phyloP scores from a whole-genome alignment of 2,113 vertebrate genomes.

The Callorhinus ursinus region DNA sequence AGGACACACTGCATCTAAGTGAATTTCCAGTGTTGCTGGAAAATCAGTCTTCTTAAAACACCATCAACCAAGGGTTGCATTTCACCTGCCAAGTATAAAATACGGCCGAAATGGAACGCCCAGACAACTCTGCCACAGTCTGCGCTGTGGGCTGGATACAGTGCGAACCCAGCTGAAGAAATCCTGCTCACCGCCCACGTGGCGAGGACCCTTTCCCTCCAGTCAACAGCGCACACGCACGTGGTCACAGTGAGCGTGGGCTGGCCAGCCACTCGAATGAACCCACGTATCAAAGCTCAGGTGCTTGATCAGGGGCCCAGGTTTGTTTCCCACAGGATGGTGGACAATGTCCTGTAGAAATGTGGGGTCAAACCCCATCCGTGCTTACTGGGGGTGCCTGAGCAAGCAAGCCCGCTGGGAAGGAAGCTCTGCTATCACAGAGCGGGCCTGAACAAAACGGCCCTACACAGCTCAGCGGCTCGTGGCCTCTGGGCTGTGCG shows the following conservation, averaged over 20 bases:
- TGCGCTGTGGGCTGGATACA: not conserved
- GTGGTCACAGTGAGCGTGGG: not conserved
- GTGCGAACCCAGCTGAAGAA: not conserved
- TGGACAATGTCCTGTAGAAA: not conserved
- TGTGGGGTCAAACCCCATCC: not conserved
- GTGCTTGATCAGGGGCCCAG: not conserved
- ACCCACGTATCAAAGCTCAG: not conserved
- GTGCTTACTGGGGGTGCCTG: not conserved
- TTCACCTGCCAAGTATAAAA: too few relatives aligned
- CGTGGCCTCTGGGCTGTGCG: not conserved
- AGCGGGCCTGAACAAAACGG: not conserved
- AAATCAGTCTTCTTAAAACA: not conserved
- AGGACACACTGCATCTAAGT: not conserved
- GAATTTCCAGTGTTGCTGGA: not conserved
- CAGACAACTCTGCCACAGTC: not conserved
- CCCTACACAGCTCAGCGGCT: not conserved
- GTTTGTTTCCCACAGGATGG: too few relatives aligned
- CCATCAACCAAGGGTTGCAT: not conserved
- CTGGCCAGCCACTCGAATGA: not conserved
- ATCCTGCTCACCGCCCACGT: not conserved
- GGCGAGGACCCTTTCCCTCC: not conserved
- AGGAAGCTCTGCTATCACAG: not conserved
- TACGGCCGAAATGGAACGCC: not conserved
- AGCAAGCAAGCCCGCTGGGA: not conserved
- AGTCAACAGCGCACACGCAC: not conserved